Base-by-base conservation (phyloP, 2,888 invertebrate genomes). In the Philhelius pedissequus region DNA sequence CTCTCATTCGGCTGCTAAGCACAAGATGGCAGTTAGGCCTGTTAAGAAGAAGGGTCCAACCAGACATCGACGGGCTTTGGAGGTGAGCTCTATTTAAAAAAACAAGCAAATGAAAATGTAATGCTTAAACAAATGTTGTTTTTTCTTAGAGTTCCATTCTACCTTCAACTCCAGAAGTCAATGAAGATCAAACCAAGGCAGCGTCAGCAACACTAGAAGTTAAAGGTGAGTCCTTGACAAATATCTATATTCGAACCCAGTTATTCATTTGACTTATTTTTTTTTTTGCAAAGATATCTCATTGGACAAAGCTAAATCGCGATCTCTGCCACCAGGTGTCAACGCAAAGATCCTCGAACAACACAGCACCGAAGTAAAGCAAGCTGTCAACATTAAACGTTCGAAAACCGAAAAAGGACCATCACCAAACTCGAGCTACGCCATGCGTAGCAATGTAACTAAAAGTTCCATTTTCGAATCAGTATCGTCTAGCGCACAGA, bases 21-120 rank as follows among this genome's bases (percentile, higher is more conserved):
- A 96, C 92, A 95, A 95, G 92, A 96, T 96, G 93, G 94, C 96
- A 60, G 94, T 96, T 77, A 93, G 95, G 56, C 96, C 96, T 25
- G 94, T 94, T 84, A 93, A 95, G 87, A 96, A 95, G 77, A 95
- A 96, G 90, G 95, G 95, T 84, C 95, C 95, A 27, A 95, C 95
- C 5, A 91, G 95, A 62, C 93, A 95, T 88, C 94, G 94, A 90
- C 93, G 94, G 90, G 93, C 92, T 13, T 90, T 92, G 75, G 93
- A 93, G 91, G 93, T 93, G 87, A 87, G 87, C 70, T 5, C 0
- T n/a, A 8, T 38, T 22, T 90, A 91, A 87, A 92, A 92, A 84
- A n/a, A n/a, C n/a, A n/a, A n/a, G n/a, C 91, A 87, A 92, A 92
- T 82, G 90, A 91, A 18, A 6, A 8, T 3, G 4, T 9, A 2